These are phyloP conservation scores for Promerops cafer DNA, from an alignment of 2,113 vertebrate genomes.

Conservation along the genomic window DNA sequence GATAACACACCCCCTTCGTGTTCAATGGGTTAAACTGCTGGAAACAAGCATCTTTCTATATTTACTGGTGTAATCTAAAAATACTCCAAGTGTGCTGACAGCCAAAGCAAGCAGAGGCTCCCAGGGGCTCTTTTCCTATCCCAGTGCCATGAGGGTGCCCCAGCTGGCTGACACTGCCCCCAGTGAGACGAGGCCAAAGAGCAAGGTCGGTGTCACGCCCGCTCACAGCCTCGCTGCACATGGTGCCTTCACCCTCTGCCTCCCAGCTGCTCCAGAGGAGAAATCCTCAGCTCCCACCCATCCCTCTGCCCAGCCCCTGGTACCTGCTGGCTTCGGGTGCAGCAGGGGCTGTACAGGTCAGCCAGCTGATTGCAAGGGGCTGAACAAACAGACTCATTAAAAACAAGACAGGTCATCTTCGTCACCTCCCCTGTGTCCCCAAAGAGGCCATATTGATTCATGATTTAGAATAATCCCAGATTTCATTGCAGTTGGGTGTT, in stretches of 20 bases:
- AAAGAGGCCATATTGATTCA: not conserved
- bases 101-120: not conserved
- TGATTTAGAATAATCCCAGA: not conserved
- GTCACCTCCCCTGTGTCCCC: not conserved
- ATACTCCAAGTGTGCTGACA: not conserved
- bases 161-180: not conserved
- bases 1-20: rapidly evolving
- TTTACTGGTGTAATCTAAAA: not conserved
- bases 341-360: not conserved
- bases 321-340: rapidly evolving
- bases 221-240: rapidly evolving
- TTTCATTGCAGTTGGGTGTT: not conserved
- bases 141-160: not conserved
- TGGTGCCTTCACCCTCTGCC: not conserved
- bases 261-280: not conserved
- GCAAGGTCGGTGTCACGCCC: rapidly evolving
- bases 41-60: not conserved
- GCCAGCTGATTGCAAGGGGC: not conserved
- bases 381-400: not conserved
- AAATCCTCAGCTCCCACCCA: not conserved
- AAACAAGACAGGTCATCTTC: not conserved
- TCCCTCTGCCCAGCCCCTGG: not conserved
- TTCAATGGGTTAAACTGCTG: not conserved
- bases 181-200: not conserved
- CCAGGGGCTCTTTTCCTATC: not conserved